Base-by-base conservation (phyloP, 2,888 invertebrate species). In the Nomada fabriciana region DNA sequence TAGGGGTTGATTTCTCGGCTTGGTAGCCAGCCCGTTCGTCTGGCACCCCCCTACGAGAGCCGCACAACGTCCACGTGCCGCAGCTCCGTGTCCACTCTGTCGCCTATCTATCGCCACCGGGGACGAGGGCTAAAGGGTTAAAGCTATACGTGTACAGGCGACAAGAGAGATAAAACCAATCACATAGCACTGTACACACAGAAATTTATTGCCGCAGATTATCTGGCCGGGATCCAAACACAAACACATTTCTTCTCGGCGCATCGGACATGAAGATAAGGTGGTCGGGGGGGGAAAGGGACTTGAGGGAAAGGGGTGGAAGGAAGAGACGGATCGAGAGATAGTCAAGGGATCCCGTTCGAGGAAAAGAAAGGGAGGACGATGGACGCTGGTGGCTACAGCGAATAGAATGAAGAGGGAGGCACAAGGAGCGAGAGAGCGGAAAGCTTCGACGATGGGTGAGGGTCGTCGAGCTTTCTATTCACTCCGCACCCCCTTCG, bases 131-230 rank as follows among this genome's bases (percentile, higher is more conserved):
- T 82, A 82, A 86, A 80, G 82, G 88, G 85, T 83, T 86, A 80
- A 52, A 72, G 83, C 82, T 85, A 84, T 70, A 13, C 29, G 52
- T 77, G 63, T 76, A 74, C 57, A 79, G 63, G 20, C 52, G 72
- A 73, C 78, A 72, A 80, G 85, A 83, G 90, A 92, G 93, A 93
- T 92, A 93, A 93, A 92, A 93, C 92, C 92, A 93, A 93, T 93
- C 92, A 90, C 92, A 92, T 89, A 89, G 91, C 90, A 87, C 89
- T 91, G 90, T 91, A 91, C 91, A 92, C 92, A 90, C 89, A 91
- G 91, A 92, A 93, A 93, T 93, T 93, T 93, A 93, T 93, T 93
- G 91, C 92, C 89, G 89, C 88, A 91, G 93, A 93, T 93, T 93
- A 93, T 93, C 93, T 93, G 93, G 93, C 93, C 86, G 86, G 82